Percentiles rank a stretch among this genome's conserved stretches.
phyloP scores from a whole-genome alignment of 2,888 invertebrate genomes.

The Meta bourneti region DNA sequence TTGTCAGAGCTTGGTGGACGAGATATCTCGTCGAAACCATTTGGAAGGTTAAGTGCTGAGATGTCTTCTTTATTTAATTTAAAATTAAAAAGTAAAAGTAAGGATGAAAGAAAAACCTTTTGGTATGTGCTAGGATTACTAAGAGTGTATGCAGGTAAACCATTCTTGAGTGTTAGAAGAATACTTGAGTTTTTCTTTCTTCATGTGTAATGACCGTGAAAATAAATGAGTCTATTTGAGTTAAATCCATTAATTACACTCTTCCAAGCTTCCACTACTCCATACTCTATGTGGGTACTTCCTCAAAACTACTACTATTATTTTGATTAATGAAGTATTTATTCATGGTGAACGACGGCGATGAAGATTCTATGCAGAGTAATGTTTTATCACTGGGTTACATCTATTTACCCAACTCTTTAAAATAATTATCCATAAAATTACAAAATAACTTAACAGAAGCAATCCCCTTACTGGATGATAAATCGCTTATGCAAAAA shows the following conservation, averaged over 20 bases:
- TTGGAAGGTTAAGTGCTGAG: too few relatives aligned
- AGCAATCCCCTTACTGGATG: neutral
- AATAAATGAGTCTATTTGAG: neutral
- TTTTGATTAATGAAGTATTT: conserved; percentile 3
- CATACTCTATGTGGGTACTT: neutral
- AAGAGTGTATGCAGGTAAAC: too few relatives aligned
- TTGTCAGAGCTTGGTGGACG: too few relatives aligned
- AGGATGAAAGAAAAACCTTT: too few relatives aligned
- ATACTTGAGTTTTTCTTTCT: too few relatives aligned
- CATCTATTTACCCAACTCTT: neutral
- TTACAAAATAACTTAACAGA: neutral
- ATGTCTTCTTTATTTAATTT: too few relatives aligned
- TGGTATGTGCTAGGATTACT: too few relatives aligned
- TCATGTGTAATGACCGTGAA: neutral
- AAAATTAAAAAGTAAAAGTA: too few relatives aligned
- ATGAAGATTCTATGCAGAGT: neutral
- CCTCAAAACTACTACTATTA: neutral
- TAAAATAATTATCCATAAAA: conserved; percentile 2
- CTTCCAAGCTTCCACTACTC: neutral
- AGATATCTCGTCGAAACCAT: too few relatives aligned
- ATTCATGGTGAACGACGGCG: neutral
- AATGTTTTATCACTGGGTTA: neutral
- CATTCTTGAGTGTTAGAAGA: too few relatives aligned
- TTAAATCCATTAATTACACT: neutral
- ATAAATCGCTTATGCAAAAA: neutral